Evolutionary conservation across 2,888 invertebrate species (phyloP).

Genomic region (Yponomeuta plumbellus): DNA sequence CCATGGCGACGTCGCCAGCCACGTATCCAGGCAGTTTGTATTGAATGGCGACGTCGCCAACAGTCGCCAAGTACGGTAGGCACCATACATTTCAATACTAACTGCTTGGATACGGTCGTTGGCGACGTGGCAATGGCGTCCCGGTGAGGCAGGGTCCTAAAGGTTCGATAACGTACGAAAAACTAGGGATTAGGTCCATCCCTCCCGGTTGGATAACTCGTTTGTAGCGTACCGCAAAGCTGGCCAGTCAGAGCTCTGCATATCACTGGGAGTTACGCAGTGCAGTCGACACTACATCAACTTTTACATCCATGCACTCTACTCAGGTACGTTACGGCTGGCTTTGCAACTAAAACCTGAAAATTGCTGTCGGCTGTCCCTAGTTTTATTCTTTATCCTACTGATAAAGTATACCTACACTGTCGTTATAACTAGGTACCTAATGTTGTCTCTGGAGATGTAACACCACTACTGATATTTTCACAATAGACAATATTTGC

Average conservation of each 20-base stretch:
- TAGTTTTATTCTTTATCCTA: neutral
- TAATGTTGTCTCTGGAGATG: neutral
- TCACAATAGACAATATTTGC: neutral
- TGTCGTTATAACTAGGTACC: conserved; percentile 7
- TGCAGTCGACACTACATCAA: neutral
- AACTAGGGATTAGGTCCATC: neutral
- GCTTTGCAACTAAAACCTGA: too few relatives aligned
- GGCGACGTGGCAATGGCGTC: too few relatives aligned
- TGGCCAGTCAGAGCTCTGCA: conserved; percentile 5
- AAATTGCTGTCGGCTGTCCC: neutral
- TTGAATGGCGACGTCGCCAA: too few relatives aligned
- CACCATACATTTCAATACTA: too few relatives aligned
- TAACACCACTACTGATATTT: neutral
- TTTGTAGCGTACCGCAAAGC: neutral
- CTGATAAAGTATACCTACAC: neutral
- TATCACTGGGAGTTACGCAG: conserved; percentile 10
- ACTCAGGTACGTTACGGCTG: neutral
- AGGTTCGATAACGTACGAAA: neutral
- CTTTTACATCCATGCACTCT: neutral
- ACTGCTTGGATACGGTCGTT: too few relatives aligned
- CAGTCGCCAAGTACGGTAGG: too few relatives aligned
- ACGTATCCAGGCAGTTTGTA: too few relatives aligned
- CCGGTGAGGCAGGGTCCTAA: too few relatives aligned
- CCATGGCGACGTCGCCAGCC: too few relatives aligned
- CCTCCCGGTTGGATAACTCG: neutral